Conservation (phyloP, 1,140 invertebrate species). For the Oryctes rhinoceros region DNA sequence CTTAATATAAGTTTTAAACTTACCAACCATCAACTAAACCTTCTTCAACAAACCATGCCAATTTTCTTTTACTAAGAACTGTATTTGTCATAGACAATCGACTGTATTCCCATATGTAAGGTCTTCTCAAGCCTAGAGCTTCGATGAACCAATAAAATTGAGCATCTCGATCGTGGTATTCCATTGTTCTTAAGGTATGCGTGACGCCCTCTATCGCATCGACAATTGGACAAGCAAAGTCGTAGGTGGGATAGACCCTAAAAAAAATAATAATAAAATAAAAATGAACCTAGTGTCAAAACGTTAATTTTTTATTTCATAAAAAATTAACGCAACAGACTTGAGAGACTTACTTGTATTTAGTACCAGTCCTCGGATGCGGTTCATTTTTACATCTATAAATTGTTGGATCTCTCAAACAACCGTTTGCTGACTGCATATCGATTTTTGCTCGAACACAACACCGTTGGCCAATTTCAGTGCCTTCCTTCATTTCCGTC, state of each 20-base stretch:
- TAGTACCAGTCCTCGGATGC: conserved; percentile 86
- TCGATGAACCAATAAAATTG: conserved; percentile 98
- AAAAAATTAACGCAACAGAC: too few species aligned
- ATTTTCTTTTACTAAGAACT: conserved; percentile 95
- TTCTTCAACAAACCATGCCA: conserved; percentile 95
- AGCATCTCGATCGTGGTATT: conserved; percentile 97
- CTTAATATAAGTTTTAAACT: background rate
- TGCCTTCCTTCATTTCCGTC: conserved; percentile 80
- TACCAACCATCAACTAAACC: conserved; percentile 72
- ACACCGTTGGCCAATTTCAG: conserved; percentile 59
- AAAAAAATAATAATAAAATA: conserved; percentile 52
- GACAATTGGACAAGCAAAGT: conserved; percentile 99
- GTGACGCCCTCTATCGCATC: conserved; percentile 97
- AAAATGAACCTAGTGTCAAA: too few species aligned
- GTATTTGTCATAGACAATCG: conserved; percentile 94
- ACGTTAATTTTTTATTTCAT: too few species aligned
- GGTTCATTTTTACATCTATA: conserved; percentile 91
- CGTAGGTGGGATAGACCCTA: conserved; percentile 99
- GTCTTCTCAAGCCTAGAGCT: conserved; percentile 85
- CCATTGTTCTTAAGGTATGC: conserved; percentile 96
- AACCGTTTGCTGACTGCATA: conserved; percentile 96
- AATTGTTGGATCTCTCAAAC: conserved; percentile 98
- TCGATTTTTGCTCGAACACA: conserved; percentile 83
- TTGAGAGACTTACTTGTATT: conserved; percentile 85
- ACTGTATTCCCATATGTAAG: conserved; percentile 96